Base-by-base conservation (phyloP, 2,888 invertebrate genomes). In the Prenolepis imparis region DNA sequence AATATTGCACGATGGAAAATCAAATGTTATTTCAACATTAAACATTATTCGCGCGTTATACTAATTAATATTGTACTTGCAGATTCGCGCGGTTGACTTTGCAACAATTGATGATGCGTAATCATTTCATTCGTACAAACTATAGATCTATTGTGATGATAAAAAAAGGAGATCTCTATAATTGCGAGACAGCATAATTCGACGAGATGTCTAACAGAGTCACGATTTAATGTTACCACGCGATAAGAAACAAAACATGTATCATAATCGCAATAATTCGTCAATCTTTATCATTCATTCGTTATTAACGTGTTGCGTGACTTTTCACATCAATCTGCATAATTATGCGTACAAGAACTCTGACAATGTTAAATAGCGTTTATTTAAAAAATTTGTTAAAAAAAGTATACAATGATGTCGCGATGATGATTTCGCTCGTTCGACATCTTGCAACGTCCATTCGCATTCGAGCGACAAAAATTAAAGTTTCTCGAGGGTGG, bases 1-100 rank as follows among this genome's bases (percentile, higher is more conserved):
- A 80, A 80, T 70, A 70, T 70, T 9, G 57, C 44, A 41, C 41
- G 21, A 36, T 24, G 72, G 24, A 59, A 70, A 78, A 59, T 44
- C 41, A 41, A 70, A 18, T 32, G 70, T 78, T 70, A 52, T 55
- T 66, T 66, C 39, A 52, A 24, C 11, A 39, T 64, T 61, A 32
- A 1, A 75, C 64, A 11, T 77, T 39, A 28, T 61, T 52, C 39
- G n/a, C 36, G 67, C 28, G 28, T 11, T 44, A n/a, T 28, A 24
- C 11, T 36, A 57, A 28, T 28, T 28, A 61, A 70, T n/a, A 52
- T 52, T 52, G n/a, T 52, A 59, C 18, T 70, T 18, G 78, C 70
- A 32, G 48, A 63, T 28, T 57, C 21, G 5, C 21, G 21, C 41
- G 32, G 21, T 6, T 12, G 48, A 15, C 52, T 24, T 36, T 52